A percentile compares a stretch with the other conserved stretches of the same genome.
Evolutionary conservation across 2,888 invertebrate species (phyloP).

Genomic region (Trichogramma evanescens): DNA sequence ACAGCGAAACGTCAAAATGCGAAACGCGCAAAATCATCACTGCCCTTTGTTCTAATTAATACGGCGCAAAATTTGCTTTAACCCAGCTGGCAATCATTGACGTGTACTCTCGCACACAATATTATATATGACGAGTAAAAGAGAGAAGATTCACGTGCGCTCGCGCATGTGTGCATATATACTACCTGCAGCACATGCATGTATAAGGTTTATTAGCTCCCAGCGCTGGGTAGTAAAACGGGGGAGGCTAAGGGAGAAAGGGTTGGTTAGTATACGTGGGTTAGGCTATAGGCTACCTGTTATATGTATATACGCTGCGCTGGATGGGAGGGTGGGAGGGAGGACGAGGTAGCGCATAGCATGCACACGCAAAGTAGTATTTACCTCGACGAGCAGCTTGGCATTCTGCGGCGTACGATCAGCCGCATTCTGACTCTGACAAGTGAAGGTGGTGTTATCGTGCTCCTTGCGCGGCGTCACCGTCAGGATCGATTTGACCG

Average conservation of each 20-base stretch:
- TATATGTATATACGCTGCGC: not conserved
- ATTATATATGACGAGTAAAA: too few relatives aligned
- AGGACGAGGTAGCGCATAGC: not conserved
- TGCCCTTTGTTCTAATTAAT: too few relatives aligned
- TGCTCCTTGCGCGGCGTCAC: slow-evolving; percentile 81
- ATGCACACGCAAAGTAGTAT: slow-evolving; percentile 28
- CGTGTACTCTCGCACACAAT: too few relatives aligned
- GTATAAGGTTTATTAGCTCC: too few relatives aligned
- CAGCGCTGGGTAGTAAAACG: not conserved
- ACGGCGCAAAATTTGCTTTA: too few relatives aligned
- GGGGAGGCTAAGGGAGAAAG: not conserved
- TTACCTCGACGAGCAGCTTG: slow-evolving; percentile 72
- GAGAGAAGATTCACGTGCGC: too few relatives aligned
- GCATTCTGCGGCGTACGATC: slow-evolving; percentile 78
- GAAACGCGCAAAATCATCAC: too few relatives aligned
- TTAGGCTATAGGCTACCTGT: slow-evolving; percentile 5
- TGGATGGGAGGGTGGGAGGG: not conserved
- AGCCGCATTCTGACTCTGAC: slow-evolving; percentile 88
- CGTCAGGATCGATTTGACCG: slow-evolving; percentile 76
- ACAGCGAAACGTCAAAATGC: too few relatives aligned
- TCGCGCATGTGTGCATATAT: too few relatives aligned
- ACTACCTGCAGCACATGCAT: too few relatives aligned
- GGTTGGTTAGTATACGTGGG: slow-evolving; percentile 9
- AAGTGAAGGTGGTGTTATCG: slow-evolving; percentile 85
- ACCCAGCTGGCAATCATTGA: too few relatives aligned